A percentile compares a stretch with the other conserved stretches of the same genome.
Evolutionary conservation across 2,888 invertebrate species (phyloP).

Genomic region (Incurvaria masculella): DNA sequence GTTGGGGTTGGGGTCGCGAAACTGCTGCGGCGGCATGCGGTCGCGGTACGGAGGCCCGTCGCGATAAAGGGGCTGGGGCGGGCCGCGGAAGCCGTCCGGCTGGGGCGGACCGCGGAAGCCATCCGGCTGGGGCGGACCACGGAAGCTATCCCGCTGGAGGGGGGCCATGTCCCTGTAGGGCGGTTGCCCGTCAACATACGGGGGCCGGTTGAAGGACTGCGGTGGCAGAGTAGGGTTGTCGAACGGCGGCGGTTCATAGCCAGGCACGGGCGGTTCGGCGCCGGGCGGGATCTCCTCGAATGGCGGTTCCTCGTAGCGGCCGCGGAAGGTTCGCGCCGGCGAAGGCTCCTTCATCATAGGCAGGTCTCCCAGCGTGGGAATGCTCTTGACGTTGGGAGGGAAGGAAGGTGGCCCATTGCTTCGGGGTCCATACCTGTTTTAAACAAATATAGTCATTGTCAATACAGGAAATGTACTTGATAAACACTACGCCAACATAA

Average conservation of each 20-base stretch:
- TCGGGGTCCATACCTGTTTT: slow-evolving; percentile 45
- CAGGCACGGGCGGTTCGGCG: slow-evolving; percentile 61
- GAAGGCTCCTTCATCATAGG: slow-evolving; percentile 31
- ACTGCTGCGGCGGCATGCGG: background rate
- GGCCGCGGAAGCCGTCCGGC: slow-evolving; percentile 24
- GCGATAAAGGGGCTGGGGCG: slow-evolving; percentile 17
- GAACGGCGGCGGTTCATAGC: slow-evolving; percentile 57
- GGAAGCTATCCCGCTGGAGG: slow-evolving; percentile 3
- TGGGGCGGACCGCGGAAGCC: slow-evolving; percentile 36
- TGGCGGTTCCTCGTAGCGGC: slow-evolving; percentile 38
- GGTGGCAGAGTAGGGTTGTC: slow-evolving; percentile 42
- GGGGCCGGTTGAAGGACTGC: slow-evolving; percentile 28
- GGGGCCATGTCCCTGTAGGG: slow-evolving; percentile 27
- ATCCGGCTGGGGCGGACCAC: slow-evolving; percentile 31
- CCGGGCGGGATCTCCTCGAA: slow-evolving; percentile 61
- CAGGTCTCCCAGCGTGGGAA: slow-evolving; percentile 31
- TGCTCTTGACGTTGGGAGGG: slow-evolving; percentile 35
- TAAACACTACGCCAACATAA: too few relatives aligned
- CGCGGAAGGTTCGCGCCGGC: slow-evolving; percentile 34
- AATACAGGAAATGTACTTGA: too few relatives aligned
- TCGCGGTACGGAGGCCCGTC: background rate
- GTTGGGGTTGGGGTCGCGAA: background rate
- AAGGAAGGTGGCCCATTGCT: slow-evolving; percentile 33
- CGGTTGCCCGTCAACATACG: slow-evolving; percentile 32
- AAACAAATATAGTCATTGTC: slow-evolving; percentile 17